Evolutionary conservation across 2,888 invertebrate species (phyloP).

Genomic region (Cylindroiulus punctatus): DNA sequence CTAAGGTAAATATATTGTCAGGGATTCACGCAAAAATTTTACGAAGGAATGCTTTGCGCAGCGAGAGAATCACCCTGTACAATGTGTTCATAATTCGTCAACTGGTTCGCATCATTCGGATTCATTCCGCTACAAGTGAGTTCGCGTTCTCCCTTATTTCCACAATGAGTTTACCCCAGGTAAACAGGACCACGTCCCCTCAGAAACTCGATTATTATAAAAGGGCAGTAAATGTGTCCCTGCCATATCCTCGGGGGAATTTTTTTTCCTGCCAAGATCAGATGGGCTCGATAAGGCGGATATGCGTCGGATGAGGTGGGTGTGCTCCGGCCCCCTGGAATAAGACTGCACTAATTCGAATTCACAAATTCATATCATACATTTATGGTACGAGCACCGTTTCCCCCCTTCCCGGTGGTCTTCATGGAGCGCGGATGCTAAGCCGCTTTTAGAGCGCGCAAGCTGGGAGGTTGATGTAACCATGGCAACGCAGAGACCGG

Average conservation of each 20-base stretch:
- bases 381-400: not conserved
- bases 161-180: conserved; percentile 5
- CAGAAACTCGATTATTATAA: conserved; percentile 22
- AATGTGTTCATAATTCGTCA: no score
- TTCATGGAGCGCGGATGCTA: not conserved
- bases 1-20: no score
- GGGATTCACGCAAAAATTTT: no score
- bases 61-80: no score
- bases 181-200: not conserved
- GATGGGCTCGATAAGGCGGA: not conserved
- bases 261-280: not conserved
- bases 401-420: conserved; percentile 4
- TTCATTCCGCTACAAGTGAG: not conserved
- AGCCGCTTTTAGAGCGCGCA: conserved; percentile 7
- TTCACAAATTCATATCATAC: not conserved
- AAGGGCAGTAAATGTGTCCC: not conserved
- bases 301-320: not conserved
- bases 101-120: no score
- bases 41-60: no score
- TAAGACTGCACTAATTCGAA: not conserved
- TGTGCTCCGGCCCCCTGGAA: not conserved
- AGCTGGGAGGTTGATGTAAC: conserved; percentile 6
- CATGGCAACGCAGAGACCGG: not conserved
- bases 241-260: not conserved
- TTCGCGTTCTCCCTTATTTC: not conserved